Conservation (phyloP, 2,113 vertebrate genomes). For the Diadophis punctatus region DNA sequence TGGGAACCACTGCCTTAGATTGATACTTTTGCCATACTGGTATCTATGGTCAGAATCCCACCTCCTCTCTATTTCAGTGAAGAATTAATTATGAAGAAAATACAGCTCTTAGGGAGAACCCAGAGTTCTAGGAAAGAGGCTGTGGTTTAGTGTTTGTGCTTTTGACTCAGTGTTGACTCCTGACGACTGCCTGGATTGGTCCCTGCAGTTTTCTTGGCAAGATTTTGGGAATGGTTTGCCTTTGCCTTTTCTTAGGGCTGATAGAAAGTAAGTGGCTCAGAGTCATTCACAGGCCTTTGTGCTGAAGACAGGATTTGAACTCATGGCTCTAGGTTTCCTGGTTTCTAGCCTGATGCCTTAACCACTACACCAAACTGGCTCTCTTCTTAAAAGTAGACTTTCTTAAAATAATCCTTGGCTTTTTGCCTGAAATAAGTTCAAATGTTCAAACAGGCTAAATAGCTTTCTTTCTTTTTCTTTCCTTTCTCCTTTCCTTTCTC, state of each 20-base stretch:
- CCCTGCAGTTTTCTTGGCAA: background rate
- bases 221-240: background rate
- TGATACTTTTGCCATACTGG: background rate
- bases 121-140: background rate
- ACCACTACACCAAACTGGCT: background rate
- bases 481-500: background rate
- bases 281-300: background rate
- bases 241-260: background rate
- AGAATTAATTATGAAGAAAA: background rate
- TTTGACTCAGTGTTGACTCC: background rate
- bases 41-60: background rate
- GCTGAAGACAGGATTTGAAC: background rate
- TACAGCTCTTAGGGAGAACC: background rate
- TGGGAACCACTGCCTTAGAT: no score
- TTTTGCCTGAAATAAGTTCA: background rate
- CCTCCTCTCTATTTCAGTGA: background rate
- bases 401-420: background rate
- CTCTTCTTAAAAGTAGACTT: background rate
- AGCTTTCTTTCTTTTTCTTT: background rate
- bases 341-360: background rate
- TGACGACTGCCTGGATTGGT: no score
- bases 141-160: background rate
- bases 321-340: background rate
- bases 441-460: background rate
- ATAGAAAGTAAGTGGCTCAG: background rate